These are phyloP conservation scores for Enteromius argenteus DNA, from an alignment of 2,797 vertebrate species.

Conservation along the genomic window DNA sequence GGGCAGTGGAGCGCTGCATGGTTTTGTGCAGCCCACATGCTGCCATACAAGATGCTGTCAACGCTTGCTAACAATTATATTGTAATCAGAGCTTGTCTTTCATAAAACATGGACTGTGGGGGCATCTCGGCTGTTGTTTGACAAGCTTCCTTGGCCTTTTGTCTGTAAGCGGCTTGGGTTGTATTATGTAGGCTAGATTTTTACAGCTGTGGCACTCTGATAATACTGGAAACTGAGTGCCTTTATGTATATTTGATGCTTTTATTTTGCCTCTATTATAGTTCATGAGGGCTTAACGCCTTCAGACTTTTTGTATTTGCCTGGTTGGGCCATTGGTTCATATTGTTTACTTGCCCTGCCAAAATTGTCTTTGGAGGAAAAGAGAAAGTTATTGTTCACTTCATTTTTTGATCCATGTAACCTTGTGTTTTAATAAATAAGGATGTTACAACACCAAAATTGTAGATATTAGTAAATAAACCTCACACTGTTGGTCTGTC, in stretches of 20 bases:
- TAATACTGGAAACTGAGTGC: conserved; percentile 14
- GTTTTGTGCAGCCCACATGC: conserved; percentile 48
- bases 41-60: conserved; percentile 54
- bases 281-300: not conserved
- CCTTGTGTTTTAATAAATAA: not conserved
- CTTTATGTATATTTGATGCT: not conserved
- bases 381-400: not conserved
- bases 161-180: conserved; percentile 17
- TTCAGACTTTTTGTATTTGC: not conserved
- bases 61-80: conserved; percentile 47
- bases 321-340: not conserved
- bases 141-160: conserved; percentile 37
- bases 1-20: conserved; percentile 40
- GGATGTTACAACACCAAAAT: not conserved
- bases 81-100: conserved; percentile 51
- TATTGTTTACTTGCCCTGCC: not conserved
- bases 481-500: not conserved
- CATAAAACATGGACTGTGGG: conserved; percentile 42
- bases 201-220: conserved; percentile 26
- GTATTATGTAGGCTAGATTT: not conserved
- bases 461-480: not conserved
- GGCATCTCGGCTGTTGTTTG: conserved; percentile 34
- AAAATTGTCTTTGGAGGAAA: not conserved
- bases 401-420: not conserved
- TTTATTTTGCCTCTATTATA: not conserved